Percentiles rank a stretch among this genome's conserved stretches.
phyloP scores from a whole-genome alignment of 2,888 invertebrate species.

The Teinopalpus imperialis region DNA sequence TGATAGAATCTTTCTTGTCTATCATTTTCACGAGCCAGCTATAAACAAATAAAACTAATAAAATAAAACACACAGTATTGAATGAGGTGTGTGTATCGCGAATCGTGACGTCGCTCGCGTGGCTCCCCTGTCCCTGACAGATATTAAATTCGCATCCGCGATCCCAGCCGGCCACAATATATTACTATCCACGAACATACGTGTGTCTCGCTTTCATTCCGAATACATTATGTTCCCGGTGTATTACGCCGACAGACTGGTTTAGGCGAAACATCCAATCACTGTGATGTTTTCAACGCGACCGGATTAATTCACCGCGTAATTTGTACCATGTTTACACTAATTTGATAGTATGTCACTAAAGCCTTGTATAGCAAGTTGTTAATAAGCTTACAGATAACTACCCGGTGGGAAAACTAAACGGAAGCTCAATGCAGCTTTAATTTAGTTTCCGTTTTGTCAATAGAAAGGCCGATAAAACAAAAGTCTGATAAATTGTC shows the following conservation, averaged over 20 bases:
- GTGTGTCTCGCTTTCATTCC: conserved; percentile 19
- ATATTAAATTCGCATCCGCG: conserved; percentile 76
- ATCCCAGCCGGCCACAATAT: conserved; percentile 63
- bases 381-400: conserved; percentile 18
- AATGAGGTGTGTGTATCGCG: conserved; percentile 39
- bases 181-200: conserved; percentile 41
- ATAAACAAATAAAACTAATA: no score
- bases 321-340: conserved; percentile 20
- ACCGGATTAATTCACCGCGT: conserved; percentile 10
- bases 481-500: conserved; percentile 16
- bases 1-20: no score
- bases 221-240: conserved; percentile 13
- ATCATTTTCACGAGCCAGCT: no score
- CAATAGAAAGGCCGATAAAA: conserved; percentile 11
- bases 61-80: no score
- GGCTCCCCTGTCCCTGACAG: conserved; percentile 67
- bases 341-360: conserved; percentile 9
- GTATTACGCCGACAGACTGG: conserved; percentile 8
- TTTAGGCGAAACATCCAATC: conserved; percentile 12
- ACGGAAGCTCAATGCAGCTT: conserved; percentile 4
- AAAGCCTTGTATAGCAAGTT: conserved; percentile 9
- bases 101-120: conserved; percentile 30
- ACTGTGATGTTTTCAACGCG: conserved; percentile 18
- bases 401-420: conserved; percentile 1
- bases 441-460: conserved; percentile 4